These are phyloP conservation scores for Gobiocypris rarus DNA, from an alignment of 2,113 vertebrate genomes.

Conservation along the genomic window DNA sequence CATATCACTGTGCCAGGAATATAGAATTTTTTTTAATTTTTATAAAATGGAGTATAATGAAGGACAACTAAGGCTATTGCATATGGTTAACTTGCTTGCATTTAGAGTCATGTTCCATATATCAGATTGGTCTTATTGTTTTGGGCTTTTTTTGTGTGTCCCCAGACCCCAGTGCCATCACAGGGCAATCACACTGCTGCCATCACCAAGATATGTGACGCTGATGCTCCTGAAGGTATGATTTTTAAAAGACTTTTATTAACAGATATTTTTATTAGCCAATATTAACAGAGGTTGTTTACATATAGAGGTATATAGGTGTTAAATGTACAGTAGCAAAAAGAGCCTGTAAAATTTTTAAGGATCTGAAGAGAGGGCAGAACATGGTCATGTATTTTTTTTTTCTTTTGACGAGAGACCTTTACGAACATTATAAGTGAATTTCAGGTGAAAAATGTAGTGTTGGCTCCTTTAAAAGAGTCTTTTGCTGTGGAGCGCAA, in stretches of 20 bases:
- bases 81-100: background rate
- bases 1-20: background rate
- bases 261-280: too few relatives aligned
- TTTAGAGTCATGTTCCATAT: background rate
- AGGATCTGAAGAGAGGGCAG: background rate
- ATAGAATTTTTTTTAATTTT: conserved; percentile 11
- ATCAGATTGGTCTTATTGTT: background rate
- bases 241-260: background rate
- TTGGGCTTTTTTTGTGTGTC: background rate
- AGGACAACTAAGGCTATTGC: background rate
- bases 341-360: background rate
- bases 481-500: background rate
- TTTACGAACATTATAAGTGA: background rate
- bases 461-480: background rate
- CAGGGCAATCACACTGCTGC: conserved; percentile 71
- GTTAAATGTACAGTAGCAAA: background rate
- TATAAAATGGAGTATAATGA: background rate
- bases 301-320: too few relatives aligned
- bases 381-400: too few relatives aligned
- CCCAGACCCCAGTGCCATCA: conserved; percentile 56
- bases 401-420: too few relatives aligned
- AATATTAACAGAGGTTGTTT: too few relatives aligned
- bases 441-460: background rate
- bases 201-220: conserved; percentile 86
- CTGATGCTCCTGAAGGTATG: conserved; percentile 94